These are phyloP conservation scores for Elgaria multicarinata DNA, from an alignment of 2,113 vertebrate species.

Conservation along the genomic window DNA sequence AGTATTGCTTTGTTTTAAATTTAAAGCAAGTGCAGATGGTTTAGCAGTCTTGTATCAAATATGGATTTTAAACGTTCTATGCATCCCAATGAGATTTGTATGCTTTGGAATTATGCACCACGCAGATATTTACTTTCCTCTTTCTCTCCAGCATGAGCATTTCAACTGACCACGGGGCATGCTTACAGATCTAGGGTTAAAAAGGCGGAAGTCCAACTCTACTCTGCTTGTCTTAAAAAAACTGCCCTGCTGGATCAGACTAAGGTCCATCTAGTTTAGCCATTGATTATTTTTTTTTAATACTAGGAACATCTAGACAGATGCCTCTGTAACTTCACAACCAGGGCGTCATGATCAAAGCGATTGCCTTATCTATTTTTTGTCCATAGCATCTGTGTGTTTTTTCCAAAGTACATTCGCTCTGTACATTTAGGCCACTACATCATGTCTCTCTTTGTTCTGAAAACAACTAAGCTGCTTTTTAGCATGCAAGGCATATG, in stretches of 20 bases:
- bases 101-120: background rate
- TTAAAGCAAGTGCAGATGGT: background rate
- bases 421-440: conserved; percentile 18
- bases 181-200: conserved; percentile 6
- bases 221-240: background rate
- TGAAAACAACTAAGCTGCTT: background rate
- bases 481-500: conserved; percentile 15
- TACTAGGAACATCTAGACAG: background rate
- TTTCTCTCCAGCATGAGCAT: background rate
- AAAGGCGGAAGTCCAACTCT: background rate
- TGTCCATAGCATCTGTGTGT: background rate
- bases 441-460: conserved; percentile 15
- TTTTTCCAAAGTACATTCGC: background rate
- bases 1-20: background rate
- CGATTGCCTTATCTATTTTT: background rate
- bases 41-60: background rate
- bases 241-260: background rate
- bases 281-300: too few species aligned
- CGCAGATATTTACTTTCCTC: background rate
- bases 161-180: background rate
- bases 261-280: background rate
- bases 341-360: background rate
- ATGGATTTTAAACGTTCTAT: background rate
- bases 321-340: background rate
- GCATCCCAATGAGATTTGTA: background rate